Evolutionary conservation across 2,888 invertebrate genomes (phyloP).

Genomic region (Micoletzkya japonica): DNA sequence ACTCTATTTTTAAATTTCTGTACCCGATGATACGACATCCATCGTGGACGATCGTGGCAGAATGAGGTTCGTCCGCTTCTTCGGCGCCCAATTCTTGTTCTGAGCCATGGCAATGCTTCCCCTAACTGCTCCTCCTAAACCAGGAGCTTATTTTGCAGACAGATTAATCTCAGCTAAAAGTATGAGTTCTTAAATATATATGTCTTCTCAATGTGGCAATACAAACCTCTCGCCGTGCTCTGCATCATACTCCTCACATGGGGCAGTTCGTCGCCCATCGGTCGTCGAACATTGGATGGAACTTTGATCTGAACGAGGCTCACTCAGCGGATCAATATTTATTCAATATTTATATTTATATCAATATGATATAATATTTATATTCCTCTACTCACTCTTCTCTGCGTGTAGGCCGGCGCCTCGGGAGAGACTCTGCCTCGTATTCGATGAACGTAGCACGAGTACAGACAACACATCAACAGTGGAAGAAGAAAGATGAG

Average conservation of each 20-base stretch:
- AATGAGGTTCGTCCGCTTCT: slow-evolving; percentile 12
- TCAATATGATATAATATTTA: too few species aligned
- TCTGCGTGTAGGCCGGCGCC: slow-evolving; percentile 14
- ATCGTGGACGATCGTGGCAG: slow-evolving; percentile 2
- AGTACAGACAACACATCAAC: background rate
- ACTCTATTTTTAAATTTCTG: background rate
- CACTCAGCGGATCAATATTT: too few species aligned
- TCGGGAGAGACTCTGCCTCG: background rate
- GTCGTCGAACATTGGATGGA: background rate
- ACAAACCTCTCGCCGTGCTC: slow-evolving; percentile 15
- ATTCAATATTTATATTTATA: too few species aligned
- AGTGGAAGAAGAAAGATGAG: background rate
- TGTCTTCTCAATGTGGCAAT: background rate
- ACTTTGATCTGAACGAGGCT: slow-evolving; percentile 24
- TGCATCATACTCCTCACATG: slow-evolving; percentile 7
- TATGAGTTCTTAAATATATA: background rate
- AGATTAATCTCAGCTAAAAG: background rate
- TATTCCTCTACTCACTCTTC: too few species aligned
- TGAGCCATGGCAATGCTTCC: slow-evolving; percentile 12
- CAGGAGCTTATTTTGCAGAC: background rate
- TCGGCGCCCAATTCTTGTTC: background rate
- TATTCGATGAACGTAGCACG: background rate
- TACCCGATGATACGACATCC: slow-evolving; percentile 24
- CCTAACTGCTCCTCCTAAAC: background rate
- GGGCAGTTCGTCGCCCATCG: background rate